These are phyloP conservation scores for Hedychridium roseum DNA, from an alignment of 2,888 invertebrate species.

Conservation along the genomic window DNA sequence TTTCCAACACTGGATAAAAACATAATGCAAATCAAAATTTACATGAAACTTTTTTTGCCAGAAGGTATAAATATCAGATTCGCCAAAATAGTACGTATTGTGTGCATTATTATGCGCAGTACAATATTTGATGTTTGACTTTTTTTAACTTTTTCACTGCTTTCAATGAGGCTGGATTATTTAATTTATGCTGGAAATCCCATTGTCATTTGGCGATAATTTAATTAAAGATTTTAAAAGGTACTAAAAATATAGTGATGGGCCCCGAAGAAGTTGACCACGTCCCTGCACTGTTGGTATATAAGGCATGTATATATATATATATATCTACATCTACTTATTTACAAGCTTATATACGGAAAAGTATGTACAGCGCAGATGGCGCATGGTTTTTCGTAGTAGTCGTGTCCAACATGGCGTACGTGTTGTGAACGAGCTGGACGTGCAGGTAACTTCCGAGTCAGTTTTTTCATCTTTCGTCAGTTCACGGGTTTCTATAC, in stretches of 20 bases:
- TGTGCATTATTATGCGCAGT: too few relatives aligned
- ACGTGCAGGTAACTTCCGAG: conserved; percentile 47
- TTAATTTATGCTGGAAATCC: background rate
- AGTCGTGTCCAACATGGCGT: conserved; percentile 55
- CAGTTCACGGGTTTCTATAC: background rate
- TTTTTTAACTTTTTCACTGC: too few relatives aligned
- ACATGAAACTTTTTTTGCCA: too few relatives aligned
- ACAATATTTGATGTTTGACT: too few relatives aligned
- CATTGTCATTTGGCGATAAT: background rate
- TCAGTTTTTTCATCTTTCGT: conserved; percentile 24
- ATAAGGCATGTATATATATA: background rate
- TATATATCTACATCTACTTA: background rate
- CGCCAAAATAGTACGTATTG: too few relatives aligned
- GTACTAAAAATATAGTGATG: background rate
- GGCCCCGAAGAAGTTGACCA: background rate
- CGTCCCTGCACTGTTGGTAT: background rate
- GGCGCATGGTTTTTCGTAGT: conserved; percentile 34
- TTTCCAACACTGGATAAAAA: too few relatives aligned
- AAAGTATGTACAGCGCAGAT: conserved; percentile 14
- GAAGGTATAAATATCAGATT: too few relatives aligned
- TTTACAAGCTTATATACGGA: background rate
- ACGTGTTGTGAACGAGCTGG: conserved; percentile 44
- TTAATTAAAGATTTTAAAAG: background rate
- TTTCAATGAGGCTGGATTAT: too few relatives aligned
- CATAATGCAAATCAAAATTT: too few relatives aligned